Evolutionary conservation across 2,888 invertebrate genomes (phyloP).

Genomic region (Parnassius mnemosyne): DNA sequence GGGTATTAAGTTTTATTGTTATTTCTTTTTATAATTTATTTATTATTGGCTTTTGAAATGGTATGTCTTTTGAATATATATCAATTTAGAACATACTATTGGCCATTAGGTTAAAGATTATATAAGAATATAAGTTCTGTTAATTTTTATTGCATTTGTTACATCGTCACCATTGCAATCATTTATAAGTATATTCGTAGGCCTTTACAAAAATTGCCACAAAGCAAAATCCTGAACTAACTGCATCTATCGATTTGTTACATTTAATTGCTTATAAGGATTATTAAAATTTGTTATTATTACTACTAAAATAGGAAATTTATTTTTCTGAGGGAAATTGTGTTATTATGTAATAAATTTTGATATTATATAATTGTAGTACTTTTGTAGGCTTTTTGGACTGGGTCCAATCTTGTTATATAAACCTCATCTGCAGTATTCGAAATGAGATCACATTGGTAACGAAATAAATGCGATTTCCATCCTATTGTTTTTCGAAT

Average conservation of each 20-base stretch:
- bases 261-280: too few species aligned
- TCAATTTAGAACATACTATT: too few species aligned
- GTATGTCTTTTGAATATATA: too few species aligned
- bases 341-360: slow-evolving; percentile 21
- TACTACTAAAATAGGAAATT: not conserved
- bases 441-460: slow-evolving; percentile 16
- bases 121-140: too few species aligned
- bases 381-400: slow-evolving; percentile 32
- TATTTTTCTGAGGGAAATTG: not conserved
- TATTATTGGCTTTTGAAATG: too few species aligned
- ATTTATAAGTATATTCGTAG: too few species aligned
- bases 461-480: slow-evolving; percentile 5
- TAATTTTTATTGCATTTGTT: too few species aligned
- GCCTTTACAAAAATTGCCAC: too few species aligned
- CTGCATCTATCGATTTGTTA: too few species aligned
- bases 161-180: too few species aligned
- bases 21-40: not conserved
- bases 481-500: slow-evolving; percentile 1
- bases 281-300: not conserved
- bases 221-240: too few species aligned
- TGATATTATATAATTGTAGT: slow-evolving; percentile 19
- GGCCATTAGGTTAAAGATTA: too few species aligned
- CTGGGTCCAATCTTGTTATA: slow-evolving; percentile 40
- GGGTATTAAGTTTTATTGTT: slow-evolving; percentile 34
- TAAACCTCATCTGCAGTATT: slow-evolving; percentile 43